Evolutionary conservation across 2,113 vertebrate species (phyloP).

Genomic region (Forbesichthys papilliferus): DNA sequence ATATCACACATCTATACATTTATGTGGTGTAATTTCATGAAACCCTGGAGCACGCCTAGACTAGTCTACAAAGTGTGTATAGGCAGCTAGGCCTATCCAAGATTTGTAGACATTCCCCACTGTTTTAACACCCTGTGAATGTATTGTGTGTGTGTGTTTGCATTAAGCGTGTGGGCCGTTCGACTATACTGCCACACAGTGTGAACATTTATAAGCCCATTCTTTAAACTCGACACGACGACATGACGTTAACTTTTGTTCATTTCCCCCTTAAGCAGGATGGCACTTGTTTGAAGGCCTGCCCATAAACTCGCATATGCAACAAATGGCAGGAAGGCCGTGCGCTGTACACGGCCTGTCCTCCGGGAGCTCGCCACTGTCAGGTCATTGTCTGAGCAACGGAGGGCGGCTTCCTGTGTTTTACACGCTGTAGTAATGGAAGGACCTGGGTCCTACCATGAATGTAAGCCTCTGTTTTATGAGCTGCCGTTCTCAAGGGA

Average conservation of each 20-base stretch:
- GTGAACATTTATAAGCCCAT: background rate
- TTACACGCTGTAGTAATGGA: constrained; percentile 44
- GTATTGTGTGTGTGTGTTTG: background rate
- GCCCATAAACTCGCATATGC: background rate
- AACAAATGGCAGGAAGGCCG: constrained; percentile 12
- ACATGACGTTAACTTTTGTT: background rate
- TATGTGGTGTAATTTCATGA: too few relatives aligned
- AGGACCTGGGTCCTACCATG: constrained; percentile 25
- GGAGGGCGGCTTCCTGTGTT: constrained; percentile 62
- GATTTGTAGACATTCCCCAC: too few relatives aligned
- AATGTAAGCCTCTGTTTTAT: background rate
- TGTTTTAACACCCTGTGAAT: too few relatives aligned
- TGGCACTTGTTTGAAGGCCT: background rate
- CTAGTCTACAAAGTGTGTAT: too few relatives aligned
- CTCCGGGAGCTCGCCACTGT: constrained; percentile 22
- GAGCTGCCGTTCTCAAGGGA: background rate
- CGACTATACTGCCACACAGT: constrained; percentile 4
- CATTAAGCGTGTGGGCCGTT: background rate
- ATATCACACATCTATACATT: too few relatives aligned
- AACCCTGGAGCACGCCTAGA: too few relatives aligned
- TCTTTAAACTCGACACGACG: constrained; percentile 14
- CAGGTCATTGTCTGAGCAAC: constrained; percentile 55
- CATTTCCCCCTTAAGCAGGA: background rate
- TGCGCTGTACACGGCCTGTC: background rate
- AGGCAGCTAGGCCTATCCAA: too few relatives aligned